Conservation (phyloP, 1,140 invertebrate species). For the Bacillus rossius region DNA sequence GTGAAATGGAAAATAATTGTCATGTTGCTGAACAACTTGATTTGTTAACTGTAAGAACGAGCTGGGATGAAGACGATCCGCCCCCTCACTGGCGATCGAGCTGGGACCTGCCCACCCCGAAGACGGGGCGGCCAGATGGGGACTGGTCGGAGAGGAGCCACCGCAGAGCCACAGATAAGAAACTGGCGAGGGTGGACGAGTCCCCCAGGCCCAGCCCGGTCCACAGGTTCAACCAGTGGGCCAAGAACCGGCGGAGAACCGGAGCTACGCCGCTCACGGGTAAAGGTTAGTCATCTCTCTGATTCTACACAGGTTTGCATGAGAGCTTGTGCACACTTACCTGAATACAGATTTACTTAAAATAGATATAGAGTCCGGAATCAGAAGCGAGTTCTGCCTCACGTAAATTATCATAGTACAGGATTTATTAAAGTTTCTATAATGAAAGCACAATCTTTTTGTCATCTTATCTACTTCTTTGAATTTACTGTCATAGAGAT, state of each 20-base stretch:
- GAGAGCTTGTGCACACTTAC: too few species aligned
- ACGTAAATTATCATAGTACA: too few species aligned
- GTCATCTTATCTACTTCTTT: too few species aligned
- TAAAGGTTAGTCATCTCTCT: slow-evolving; percentile 24
- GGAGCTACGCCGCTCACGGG: slow-evolving; percentile 52
- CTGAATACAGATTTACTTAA: too few species aligned
- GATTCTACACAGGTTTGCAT: too few species aligned
- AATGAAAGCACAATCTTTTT: too few species aligned
- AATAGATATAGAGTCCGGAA: too few species aligned
- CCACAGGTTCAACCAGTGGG: slow-evolving; percentile 78
- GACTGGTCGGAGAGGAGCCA: slow-evolving; percentile 43
- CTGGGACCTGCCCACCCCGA: slow-evolving; percentile 87
- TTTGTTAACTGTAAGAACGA: slow-evolving; percentile 48
- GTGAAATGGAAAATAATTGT: too few species aligned
- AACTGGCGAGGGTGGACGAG: slow-evolving; percentile 50
- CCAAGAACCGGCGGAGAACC: slow-evolving; percentile 54
- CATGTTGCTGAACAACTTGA: slow-evolving; percentile 1
- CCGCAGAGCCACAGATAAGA: slow-evolving; percentile 24
- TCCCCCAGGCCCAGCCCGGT: slow-evolving; percentile 74
- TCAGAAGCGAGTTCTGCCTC: too few species aligned
- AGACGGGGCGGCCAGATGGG: slow-evolving; percentile 40
- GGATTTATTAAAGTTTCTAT: too few species aligned
- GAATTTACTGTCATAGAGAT: too few species aligned
- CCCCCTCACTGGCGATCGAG: slow-evolving; percentile 60
- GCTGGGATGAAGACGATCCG: slow-evolving; percentile 81